A percentile compares a stretch with the other conserved stretches of the same genome.
Evolutionary conservation across 2,888 invertebrate species (phyloP).

Genomic region (Ethmia dodecea): DNA sequence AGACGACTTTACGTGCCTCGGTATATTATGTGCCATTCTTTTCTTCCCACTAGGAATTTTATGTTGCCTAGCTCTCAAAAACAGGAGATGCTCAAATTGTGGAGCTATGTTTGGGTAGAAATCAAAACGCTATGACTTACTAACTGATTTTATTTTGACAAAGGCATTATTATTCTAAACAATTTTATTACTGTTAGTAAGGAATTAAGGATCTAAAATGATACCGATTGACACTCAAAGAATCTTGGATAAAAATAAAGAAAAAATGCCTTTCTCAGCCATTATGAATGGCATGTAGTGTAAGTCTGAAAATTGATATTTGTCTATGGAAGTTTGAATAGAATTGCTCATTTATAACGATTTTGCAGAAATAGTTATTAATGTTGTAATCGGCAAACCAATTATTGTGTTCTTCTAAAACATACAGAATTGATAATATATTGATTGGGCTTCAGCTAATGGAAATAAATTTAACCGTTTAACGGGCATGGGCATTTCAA

Average conservation of each 20-base stretch:
- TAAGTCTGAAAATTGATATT: no score
- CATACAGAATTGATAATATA: no score
- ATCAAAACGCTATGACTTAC: background rate
- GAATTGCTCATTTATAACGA: no score
- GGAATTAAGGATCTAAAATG: background rate
- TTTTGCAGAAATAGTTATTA: no score
- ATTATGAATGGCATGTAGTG: no score
- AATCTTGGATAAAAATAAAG: background rate
- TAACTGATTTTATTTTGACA: background rate
- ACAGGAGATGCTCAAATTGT: constrained; percentile 91
- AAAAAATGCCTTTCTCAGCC: background rate
- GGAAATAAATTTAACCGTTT: no score
- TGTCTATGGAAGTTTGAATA: no score
- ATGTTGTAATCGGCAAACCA: no score
- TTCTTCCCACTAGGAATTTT: constrained; percentile 93
- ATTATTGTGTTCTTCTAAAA: no score
- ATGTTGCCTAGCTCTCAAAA: constrained; percentile 90
- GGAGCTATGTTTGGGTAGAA: constrained; percentile 86
- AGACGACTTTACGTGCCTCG: constrained; percentile 91
- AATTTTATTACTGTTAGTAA: background rate
- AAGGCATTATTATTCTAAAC: background rate
- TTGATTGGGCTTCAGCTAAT: no score
- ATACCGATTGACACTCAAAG: background rate
- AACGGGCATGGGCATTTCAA: no score
- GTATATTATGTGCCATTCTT: constrained; percentile 88